phyloP scores from a whole-genome alignment of 2,888 invertebrate genomes.

The Athalia rosae region DNA sequence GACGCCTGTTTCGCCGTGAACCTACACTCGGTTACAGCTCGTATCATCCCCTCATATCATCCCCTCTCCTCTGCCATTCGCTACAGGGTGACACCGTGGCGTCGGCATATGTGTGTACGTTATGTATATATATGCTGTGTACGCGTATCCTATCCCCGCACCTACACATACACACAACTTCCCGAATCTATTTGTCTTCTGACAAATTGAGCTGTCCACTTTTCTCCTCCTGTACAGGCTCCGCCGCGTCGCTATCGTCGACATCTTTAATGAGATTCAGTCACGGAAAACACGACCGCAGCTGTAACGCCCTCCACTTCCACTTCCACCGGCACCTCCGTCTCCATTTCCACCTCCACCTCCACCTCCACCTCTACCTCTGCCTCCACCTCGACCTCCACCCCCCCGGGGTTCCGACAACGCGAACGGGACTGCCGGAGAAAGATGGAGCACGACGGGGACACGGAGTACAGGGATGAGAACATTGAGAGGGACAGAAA shows the following conservation, averaged over 20 bases:
- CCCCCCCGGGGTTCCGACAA: neutral
- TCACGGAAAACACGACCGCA: conserved; percentile 43
- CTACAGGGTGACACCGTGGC: conserved; percentile 3
- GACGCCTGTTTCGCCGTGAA: neutral
- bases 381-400: neutral
- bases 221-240: conserved; percentile 31
- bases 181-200: conserved; percentile 42
- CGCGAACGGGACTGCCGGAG: neutral
- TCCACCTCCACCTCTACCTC: neutral
- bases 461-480: conserved; percentile 2
- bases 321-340: neutral
- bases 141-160: neutral
- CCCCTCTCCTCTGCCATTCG: neutral
- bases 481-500: conserved; percentile 9
- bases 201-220: conserved; percentile 45
- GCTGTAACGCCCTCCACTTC: conserved; percentile 22
- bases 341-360: neutral
- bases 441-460: neutral
- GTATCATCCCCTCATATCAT: conserved; percentile 3
- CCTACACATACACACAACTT: conserved; percentile 7
- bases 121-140: no score
- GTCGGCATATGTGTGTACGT: neutral
- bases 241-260: conserved; percentile 30
- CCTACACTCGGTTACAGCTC: neutral
- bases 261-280: conserved; percentile 46